phyloP scores from a whole-genome alignment of 2,797 vertebrate genomes.

The Gallinago stenura region DNA sequence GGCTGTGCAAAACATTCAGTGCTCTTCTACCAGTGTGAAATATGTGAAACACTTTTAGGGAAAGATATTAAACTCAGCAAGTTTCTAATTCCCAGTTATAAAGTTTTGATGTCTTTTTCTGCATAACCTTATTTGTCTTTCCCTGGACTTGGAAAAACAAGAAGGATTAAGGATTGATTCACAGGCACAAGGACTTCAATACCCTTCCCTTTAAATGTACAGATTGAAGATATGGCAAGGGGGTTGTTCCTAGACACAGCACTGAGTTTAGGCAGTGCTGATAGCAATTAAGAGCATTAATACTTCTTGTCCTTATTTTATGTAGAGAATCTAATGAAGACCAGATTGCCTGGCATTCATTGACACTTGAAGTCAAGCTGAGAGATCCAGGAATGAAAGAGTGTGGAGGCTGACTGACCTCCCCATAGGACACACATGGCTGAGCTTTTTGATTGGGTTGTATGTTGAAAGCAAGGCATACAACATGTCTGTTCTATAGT shows the following conservation, averaged over 20 bases:
- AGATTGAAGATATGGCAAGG: neutral
- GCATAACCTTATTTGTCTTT: neutral
- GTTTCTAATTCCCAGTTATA: neutral
- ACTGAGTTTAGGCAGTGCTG: neutral
- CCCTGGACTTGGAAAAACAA: neutral
- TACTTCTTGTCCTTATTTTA: neutral
- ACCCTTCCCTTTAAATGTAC: neutral
- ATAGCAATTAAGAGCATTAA: neutral
- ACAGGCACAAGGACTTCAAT: neutral
- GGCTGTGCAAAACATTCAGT: neutral
- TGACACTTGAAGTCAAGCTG: neutral
- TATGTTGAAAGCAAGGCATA: neutral
- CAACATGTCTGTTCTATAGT: neutral
- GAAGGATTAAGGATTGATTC: neutral
- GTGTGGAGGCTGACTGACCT: neutral
- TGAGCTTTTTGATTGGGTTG: neutral
- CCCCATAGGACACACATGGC: neutral
- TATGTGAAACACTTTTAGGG: neutral
- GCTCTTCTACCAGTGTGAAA: neutral
- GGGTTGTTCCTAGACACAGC: neutral
- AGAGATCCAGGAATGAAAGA: neutral
- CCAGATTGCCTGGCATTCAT: neutral
- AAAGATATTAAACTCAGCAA: neutral
- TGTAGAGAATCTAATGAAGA: neutral
- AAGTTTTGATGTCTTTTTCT: neutral